These are phyloP conservation scores for Flexamia atlantica DNA, from an alignment of 2,888 invertebrate species.

Conservation along the genomic window DNA sequence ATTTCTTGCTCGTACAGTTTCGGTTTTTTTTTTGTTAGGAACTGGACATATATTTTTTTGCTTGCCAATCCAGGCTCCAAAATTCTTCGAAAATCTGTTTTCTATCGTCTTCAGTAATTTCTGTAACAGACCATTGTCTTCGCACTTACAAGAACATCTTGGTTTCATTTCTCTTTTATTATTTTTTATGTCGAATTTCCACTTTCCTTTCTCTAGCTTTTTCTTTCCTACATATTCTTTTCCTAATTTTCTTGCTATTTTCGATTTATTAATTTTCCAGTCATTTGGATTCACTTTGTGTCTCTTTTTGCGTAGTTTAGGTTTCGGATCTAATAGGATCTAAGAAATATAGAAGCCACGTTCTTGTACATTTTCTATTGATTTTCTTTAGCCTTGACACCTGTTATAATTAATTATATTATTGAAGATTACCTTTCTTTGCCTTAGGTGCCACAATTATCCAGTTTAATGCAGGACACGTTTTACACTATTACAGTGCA, in stretches of 20 bases:
- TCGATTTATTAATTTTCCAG: not conserved
- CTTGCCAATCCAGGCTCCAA: conserved; percentile 10
- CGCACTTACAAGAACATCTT: not conserved
- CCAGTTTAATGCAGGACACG: too few species aligned
- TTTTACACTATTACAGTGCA: too few species aligned
- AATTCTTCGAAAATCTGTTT: conserved; percentile 25
- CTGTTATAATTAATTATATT: too few species aligned
- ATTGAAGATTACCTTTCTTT: too few species aligned
- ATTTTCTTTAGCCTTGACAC: too few species aligned
- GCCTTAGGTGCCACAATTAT: too few species aligned
- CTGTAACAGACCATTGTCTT: not conserved
- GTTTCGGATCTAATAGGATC: too few species aligned
- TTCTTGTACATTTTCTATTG: too few species aligned
- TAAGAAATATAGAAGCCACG: too few species aligned
- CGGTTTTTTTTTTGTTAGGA: not conserved
- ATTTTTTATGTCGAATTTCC: not conserved
- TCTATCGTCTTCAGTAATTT: conserved; percentile 33
- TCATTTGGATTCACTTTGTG: not conserved
- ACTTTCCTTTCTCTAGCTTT: too few species aligned
- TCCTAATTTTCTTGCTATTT: not conserved
- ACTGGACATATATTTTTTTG: conserved; percentile 26
- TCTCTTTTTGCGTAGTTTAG: not conserved
- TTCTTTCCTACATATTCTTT: not conserved
- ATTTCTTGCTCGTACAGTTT: not conserved
- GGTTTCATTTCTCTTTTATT: not conserved